Conservation (phyloP, 2,113 vertebrate genomes). For the Arvicanthis niloticus region DNA sequence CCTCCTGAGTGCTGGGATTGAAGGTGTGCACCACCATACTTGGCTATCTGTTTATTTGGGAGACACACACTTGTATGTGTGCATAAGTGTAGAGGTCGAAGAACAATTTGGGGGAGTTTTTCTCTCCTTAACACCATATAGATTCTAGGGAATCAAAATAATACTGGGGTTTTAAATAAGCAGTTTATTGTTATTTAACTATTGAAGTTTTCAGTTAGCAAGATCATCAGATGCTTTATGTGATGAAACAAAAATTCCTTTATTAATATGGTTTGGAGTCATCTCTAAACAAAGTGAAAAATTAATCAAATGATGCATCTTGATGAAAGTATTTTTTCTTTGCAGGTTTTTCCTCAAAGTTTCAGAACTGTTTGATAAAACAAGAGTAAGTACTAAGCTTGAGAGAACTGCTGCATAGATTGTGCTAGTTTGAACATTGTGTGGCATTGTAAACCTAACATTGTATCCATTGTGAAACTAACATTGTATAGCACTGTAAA, state of each 20-base stretch:
- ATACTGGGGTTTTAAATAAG: constrained; percentile 27
- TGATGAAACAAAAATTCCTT: constrained; percentile 27
- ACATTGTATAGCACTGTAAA: not conserved
- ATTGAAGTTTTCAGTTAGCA: constrained; percentile 25
- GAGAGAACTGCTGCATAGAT: not conserved
- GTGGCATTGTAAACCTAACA: too few species aligned
- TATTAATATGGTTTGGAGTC: constrained; percentile 10
- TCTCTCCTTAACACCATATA: not conserved
- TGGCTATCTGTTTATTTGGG: not conserved
- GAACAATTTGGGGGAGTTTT: not conserved
- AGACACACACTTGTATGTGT: not conserved
- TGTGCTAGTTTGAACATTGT: not conserved
- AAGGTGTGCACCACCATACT: not conserved
- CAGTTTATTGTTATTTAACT: not conserved
- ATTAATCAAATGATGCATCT: constrained; percentile 48
- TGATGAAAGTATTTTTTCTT: constrained; percentile 78
- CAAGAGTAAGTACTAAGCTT: constrained; percentile 91
- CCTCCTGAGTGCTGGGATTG: not conserved
- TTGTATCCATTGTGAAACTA: not conserved
- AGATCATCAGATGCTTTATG: not conserved
- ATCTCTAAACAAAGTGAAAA: constrained; percentile 55
- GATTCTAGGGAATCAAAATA: not conserved
- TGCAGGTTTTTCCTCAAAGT: constrained; percentile 98
- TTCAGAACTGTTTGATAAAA: constrained; percentile 98
- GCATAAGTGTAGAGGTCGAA: not conserved